A percentile compares a stretch with the other conserved stretches of the same genome.
Evolutionary conservation across 2,113 vertebrate species (phyloP).

Genomic region (Lepisosteus oculatus): DNA sequence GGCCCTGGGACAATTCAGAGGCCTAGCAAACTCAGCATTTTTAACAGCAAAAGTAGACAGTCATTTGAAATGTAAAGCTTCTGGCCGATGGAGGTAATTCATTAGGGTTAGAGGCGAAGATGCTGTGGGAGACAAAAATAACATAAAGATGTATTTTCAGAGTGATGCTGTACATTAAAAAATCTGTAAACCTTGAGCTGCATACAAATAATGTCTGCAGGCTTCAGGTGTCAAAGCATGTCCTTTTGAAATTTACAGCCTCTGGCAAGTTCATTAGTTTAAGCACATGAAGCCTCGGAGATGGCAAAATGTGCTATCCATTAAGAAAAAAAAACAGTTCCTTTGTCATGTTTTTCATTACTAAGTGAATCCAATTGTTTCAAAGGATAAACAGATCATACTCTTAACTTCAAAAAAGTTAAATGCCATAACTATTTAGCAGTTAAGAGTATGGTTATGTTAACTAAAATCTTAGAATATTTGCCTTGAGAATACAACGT

Average conservation of each 20-base stretch:
- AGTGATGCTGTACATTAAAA: slow-evolving; percentile 10
- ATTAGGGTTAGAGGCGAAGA: slow-evolving; percentile 1
- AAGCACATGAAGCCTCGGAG: slow-evolving; percentile 1
- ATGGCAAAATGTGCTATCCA: slow-evolving; percentile 14
- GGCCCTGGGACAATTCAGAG: slow-evolving; percentile 32
- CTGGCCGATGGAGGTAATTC: slow-evolving; percentile 16
- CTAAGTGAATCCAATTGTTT: slow-evolving; percentile 14
- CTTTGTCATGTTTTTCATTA: slow-evolving; percentile 18
- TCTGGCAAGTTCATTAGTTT: slow-evolving; percentile 25
- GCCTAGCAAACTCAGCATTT: slow-evolving; percentile 49
- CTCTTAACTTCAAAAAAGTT: slow-evolving; percentile 23
- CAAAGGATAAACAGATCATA: neutral
- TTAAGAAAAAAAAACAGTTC: slow-evolving; percentile 8
- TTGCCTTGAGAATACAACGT: too few species aligned
- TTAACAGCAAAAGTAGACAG: slow-evolving; percentile 13
- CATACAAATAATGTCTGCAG: slow-evolving; percentile 26
- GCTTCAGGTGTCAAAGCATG: slow-evolving; percentile 32
- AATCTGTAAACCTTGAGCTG: slow-evolving; percentile 21
- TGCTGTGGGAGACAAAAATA: slow-evolving; percentile 1
- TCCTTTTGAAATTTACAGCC: slow-evolving; percentile 28
- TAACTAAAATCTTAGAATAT: too few species aligned
- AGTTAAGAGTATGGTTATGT: neutral
- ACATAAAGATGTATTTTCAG: slow-evolving; percentile 26
- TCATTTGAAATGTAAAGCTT: slow-evolving; percentile 21
- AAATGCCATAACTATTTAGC: neutral